Percentiles rank a stretch among this genome's conserved stretches.
phyloP scores from a whole-genome alignment of 2,888 invertebrate genomes.

The Hemicrepidius hirtus region DNA sequence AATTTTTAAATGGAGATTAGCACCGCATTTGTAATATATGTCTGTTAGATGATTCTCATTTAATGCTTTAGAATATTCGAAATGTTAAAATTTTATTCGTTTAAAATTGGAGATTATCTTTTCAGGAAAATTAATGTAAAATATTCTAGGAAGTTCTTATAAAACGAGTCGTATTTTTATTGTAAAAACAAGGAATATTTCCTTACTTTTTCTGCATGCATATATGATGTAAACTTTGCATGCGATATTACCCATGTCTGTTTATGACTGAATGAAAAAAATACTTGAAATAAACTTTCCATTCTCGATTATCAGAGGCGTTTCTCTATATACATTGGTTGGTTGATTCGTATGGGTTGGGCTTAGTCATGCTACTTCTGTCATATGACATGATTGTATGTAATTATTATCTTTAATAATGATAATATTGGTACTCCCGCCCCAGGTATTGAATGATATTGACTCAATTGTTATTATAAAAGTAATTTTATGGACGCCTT shows the following conservation, averaged over 20 bases:
- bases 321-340: constrained; percentile 48
- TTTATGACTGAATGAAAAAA: constrained; percentile 48
- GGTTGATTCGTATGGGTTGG: constrained; percentile 45
- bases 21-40: background rate
- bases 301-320: constrained; percentile 53
- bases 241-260: constrained; percentile 40
- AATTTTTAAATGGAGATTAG: constrained; percentile 1
- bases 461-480: constrained; percentile 28
- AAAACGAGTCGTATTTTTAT: background rate
- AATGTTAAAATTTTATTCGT: too few relatives aligned
- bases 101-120: too few relatives aligned
- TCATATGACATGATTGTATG: constrained; percentile 48
- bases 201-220: constrained; percentile 2
- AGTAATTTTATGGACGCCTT: constrained; percentile 37
- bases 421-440: constrained; percentile 35
- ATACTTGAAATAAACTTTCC: constrained; percentile 48
- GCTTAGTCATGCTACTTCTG: constrained; percentile 49
- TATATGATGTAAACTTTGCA: constrained; percentile 15
- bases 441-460: constrained; percentile 15
- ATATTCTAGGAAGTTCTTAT: too few relatives aligned
- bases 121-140: too few relatives aligned
- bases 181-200: background rate
- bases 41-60: too few relatives aligned
- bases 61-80: too few relatives aligned
- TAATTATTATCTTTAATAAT: constrained; percentile 50